phyloP scores from a whole-genome alignment of 64 coral and sea anemone species.

The Cladopsammia gracilis region DNA sequence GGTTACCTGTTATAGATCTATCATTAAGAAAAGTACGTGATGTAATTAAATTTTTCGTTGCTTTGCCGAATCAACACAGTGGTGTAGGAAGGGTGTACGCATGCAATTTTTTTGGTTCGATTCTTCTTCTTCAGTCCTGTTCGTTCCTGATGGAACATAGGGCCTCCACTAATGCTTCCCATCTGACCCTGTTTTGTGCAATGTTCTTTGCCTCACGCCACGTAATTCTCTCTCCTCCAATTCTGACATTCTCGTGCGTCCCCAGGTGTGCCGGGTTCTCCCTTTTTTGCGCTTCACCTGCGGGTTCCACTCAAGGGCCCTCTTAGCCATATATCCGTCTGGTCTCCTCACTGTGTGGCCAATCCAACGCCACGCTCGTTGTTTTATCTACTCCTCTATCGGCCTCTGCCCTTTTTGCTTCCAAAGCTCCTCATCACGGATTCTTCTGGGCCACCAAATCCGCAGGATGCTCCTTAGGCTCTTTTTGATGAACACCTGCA shows the following conservation, averaged over 20 bases:
- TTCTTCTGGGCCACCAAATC: conserved; percentile 32
- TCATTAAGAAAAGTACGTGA: too few species aligned
- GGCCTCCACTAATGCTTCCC: too few species aligned
- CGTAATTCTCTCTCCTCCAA: background rate
- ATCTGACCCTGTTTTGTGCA: too few species aligned
- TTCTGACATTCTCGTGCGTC: background rate
- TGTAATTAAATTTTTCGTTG: too few species aligned
- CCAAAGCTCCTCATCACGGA: conserved; percentile 57
- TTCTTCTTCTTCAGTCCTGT: too few species aligned
- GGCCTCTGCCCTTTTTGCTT: conserved; percentile 12
- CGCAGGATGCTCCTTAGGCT: conserved; percentile 56
- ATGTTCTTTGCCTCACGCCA: background rate
- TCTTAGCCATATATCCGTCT: background rate
- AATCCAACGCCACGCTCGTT: conserved; percentile 35
- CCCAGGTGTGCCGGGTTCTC: conserved; percentile 3
- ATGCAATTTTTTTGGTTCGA: too few species aligned
- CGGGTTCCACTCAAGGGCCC: background rate
- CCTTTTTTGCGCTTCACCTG: background rate
- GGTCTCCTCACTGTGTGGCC: conserved; percentile 8
- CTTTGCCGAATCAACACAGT: too few species aligned
- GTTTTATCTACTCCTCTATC: conserved; percentile 32
- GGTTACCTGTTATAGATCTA: too few species aligned
- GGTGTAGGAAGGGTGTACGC: too few species aligned
- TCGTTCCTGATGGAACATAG: too few species aligned
- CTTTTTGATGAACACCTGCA: conserved; percentile 47